Conservation (phyloP, 2,797 vertebrate species). For the Mus caroli region DNA sequence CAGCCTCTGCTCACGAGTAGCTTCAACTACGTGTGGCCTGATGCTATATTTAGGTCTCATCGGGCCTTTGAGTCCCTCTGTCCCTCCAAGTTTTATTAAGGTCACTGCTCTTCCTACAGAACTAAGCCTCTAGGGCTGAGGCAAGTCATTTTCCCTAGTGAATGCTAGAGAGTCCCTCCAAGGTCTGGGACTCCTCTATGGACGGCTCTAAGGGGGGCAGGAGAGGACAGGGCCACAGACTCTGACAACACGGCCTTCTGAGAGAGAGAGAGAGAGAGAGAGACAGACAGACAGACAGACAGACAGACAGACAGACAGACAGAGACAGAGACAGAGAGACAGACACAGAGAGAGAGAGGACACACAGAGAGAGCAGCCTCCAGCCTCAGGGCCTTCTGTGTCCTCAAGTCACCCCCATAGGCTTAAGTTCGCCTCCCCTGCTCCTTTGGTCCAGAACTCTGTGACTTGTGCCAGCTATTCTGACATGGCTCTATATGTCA, state of each 20-base stretch:
- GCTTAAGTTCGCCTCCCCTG: neutral
- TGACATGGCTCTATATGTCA: neutral
- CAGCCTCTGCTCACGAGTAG: constrained; percentile 55
- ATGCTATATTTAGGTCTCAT: constrained; percentile 13
- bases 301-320: neutral
- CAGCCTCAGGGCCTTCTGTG: rapidly evolving
- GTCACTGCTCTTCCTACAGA: neutral
- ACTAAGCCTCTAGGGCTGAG: neutral
- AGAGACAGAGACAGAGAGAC: neutral
- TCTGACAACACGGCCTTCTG: neutral
- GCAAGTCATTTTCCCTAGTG: constrained; percentile 64
- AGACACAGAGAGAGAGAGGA: neutral
- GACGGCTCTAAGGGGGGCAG: constrained; percentile 64
- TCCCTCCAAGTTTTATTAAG: constrained; percentile 25
- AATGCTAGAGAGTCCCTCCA: constrained; percentile 56
- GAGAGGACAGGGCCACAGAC: neutral
- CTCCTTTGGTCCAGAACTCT: neutral
- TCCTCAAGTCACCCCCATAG: neutral
- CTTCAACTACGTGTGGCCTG: neutral
- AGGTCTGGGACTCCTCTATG: constrained; percentile 65
- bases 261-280: neutral
- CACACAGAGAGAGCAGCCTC: neutral
- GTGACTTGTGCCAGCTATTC: neutral
- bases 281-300: neutral
- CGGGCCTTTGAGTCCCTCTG: neutral